These are phyloP conservation scores for Malacoctenus gilli DNA, from an alignment of 2,797 vertebrate genomes.

Conservation along the genomic window DNA sequence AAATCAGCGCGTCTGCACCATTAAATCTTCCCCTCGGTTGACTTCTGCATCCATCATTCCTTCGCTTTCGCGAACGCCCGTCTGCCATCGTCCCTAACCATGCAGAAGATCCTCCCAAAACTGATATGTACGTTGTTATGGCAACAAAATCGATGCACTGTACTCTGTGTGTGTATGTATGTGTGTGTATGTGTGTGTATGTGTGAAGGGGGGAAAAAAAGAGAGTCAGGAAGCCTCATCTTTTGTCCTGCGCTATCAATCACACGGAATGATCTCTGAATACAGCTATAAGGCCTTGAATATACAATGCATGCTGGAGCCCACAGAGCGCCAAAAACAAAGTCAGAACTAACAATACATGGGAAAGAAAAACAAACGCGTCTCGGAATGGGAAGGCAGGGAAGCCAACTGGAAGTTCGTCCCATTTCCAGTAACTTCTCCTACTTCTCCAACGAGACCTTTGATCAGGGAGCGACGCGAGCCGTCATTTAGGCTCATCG, in stretches of 20 bases:
- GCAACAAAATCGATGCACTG: constrained; percentile 28
- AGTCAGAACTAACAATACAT: constrained; percentile 57
- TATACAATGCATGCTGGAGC: constrained; percentile 20
- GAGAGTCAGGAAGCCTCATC: constrained; percentile 13
- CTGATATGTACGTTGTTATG: constrained; percentile 43
- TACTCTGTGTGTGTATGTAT: constrained; percentile 5
- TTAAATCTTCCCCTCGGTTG: constrained; percentile 14
- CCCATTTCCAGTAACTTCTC: constrained; percentile 32
- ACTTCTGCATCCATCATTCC: constrained; percentile 23
- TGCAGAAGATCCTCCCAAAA: constrained; percentile 1
- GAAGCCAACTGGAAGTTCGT: constrained; percentile 52
- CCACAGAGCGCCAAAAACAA: constrained; percentile 41
- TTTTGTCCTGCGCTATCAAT: constrained; percentile 32
- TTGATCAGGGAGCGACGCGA: constrained; percentile 24
- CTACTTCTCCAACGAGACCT: not conserved
- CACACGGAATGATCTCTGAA: constrained; percentile 31
- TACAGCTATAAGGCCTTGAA: constrained; percentile 25
- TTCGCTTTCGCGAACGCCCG: constrained; percentile 9
- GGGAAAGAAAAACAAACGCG: constrained; percentile 32
- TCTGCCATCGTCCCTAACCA: not conserved
- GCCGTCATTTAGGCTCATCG: constrained; percentile 40
- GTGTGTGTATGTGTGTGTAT: constrained; percentile 7
- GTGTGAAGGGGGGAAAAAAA: constrained; percentile 12
- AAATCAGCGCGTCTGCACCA: not conserved
- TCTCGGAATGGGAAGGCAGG: constrained; percentile 33